A percentile compares a stretch with the other conserved stretches of the same genome.
Evolutionary conservation across 2,888 invertebrate species (phyloP).

Genomic region (Bellardia bayeri): DNA sequence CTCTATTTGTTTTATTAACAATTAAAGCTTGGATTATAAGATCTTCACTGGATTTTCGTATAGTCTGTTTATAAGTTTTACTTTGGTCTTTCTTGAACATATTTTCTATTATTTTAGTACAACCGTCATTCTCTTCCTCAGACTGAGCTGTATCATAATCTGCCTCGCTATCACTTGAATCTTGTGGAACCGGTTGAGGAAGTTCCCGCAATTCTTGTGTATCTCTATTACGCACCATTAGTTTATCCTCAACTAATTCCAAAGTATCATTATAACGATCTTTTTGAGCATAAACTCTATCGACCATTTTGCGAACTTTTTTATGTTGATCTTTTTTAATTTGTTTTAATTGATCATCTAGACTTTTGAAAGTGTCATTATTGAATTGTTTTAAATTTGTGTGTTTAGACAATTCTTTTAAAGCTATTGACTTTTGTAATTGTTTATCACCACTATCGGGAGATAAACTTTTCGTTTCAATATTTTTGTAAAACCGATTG

Average conservation of each 20-base stretch:
- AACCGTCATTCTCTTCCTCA: conserved; percentile 59
- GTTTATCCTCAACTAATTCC: conserved; percentile 79
- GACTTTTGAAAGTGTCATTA: conserved; percentile 73
- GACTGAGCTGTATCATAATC: conserved; percentile 74
- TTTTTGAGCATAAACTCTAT: conserved; percentile 79
- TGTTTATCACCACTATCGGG: neutral
- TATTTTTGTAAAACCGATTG: conserved; percentile 67
- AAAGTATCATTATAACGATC: conserved; percentile 79
- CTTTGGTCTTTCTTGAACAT: neutral
- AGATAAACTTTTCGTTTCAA: conserved; percentile 1
- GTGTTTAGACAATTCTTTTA: conserved; percentile 75
- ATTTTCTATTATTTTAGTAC: neutral
- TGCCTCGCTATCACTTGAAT: conserved; percentile 72
- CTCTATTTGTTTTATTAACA: neutral
- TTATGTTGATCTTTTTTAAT: conserved; percentile 73
- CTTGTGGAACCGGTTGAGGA: conserved; percentile 63
- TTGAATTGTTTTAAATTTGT: conserved; percentile 73
- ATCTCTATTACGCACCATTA: conserved; percentile 79
- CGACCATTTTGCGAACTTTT: conserved; percentile 75
- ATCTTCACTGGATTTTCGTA: conserved; percentile 24
- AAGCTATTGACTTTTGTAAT: conserved; percentile 74
- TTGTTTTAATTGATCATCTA: conserved; percentile 76
- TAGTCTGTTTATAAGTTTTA: conserved; percentile 11
- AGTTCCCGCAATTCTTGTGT: conserved; percentile 78
- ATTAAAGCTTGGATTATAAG: conserved; percentile 38